phyloP scores from a whole-genome alignment of 2,797 vertebrate species.

The Apogon hyalosoma region DNA sequence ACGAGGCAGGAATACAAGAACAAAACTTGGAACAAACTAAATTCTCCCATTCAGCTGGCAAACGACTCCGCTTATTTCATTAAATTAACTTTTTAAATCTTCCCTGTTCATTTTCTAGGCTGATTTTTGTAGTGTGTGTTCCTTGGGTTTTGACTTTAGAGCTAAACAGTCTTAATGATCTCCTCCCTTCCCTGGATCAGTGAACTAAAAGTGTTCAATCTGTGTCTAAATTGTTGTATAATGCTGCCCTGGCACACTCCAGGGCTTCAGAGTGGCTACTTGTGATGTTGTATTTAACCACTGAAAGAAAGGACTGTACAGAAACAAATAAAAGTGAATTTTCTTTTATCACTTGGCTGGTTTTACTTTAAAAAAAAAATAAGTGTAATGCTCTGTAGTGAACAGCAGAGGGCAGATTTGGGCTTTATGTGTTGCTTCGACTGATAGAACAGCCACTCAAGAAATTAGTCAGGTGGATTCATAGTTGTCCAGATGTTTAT shows the following conservation, averaged over 20 bases:
- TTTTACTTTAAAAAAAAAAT: too few relatives aligned
- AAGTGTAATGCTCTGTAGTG: constrained; percentile 5
- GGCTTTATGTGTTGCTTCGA: too few relatives aligned
- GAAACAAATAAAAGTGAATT: constrained; percentile 70
- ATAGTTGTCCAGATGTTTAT: too few relatives aligned
- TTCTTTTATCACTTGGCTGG: constrained; percentile 47
- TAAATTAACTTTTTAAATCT: neutral
- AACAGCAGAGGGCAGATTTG: constrained; percentile 25
- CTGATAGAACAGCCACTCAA: neutral
- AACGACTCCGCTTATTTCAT: neutral
- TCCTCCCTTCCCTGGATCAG: constrained; percentile 19
- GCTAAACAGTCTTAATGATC: constrained; percentile 8
- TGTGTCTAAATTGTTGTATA: constrained; percentile 53
- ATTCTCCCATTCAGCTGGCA: constrained; percentile 9
- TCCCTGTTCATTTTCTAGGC: constrained; percentile 14
- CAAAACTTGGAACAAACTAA: neutral
- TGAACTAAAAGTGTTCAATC: constrained; percentile 40
- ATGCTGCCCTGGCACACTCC: constrained; percentile 39
- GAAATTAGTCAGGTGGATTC: too few relatives aligned
- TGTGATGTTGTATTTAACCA: constrained; percentile 71
- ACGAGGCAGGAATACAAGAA: neutral
- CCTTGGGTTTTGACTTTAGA: constrained; percentile 23
- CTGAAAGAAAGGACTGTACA: constrained; percentile 56
- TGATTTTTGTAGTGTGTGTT: constrained; percentile 29
- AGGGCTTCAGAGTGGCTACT: constrained; percentile 49